These are phyloP conservation scores for Lepidochitona cinerea DNA, from an alignment of 2,888 invertebrate genomes.

Conservation along the genomic window DNA sequence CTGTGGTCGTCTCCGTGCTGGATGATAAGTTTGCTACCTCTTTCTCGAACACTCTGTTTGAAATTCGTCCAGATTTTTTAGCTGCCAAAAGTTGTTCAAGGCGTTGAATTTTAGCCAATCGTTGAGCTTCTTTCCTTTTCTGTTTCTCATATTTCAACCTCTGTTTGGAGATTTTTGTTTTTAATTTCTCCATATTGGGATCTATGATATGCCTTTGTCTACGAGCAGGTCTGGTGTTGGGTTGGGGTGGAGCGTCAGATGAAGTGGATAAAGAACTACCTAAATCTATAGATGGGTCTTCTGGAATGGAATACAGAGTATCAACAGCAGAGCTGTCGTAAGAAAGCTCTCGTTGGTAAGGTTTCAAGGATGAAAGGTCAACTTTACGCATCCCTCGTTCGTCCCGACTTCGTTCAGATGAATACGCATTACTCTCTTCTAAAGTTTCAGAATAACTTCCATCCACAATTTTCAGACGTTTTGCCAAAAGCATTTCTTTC, in stretches of 20 bases:
- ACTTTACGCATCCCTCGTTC: neutral
- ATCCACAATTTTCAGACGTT: slow-evolving; percentile 13
- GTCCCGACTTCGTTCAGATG: slow-evolving; percentile 10
- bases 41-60: slow-evolving; percentile 45
- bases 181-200: slow-evolving; percentile 60
- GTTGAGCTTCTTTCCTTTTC: slow-evolving; percentile 47
- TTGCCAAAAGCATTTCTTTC: slow-evolving; percentile 19
- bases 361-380: neutral
- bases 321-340: slow-evolving; percentile 27
- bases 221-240: slow-evolving; percentile 22
- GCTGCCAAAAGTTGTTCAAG: slow-evolving; percentile 54
- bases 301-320: slow-evolving; percentile 63
- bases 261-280: neutral
- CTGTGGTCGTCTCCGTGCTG: slow-evolving; percentile 46
- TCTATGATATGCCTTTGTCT: slow-evolving; percentile 44
- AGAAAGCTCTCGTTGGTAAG: slow-evolving; percentile 4
- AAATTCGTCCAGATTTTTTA: slow-evolving; percentile 48
- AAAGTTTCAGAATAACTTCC: slow-evolving; percentile 50
- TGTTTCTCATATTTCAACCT: slow-evolving; percentile 59
- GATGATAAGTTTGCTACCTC: slow-evolving; percentile 53
- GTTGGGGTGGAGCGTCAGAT: slow-evolving; percentile 1
- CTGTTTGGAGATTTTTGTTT: slow-evolving; percentile 59
- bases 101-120: slow-evolving; percentile 58
- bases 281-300: slow-evolving; percentile 38
- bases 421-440: slow-evolving; percentile 39